Evolutionary conservation across 2,888 invertebrate genomes (phyloP).

Genomic region (Holacanthella duospinosa): DNA sequence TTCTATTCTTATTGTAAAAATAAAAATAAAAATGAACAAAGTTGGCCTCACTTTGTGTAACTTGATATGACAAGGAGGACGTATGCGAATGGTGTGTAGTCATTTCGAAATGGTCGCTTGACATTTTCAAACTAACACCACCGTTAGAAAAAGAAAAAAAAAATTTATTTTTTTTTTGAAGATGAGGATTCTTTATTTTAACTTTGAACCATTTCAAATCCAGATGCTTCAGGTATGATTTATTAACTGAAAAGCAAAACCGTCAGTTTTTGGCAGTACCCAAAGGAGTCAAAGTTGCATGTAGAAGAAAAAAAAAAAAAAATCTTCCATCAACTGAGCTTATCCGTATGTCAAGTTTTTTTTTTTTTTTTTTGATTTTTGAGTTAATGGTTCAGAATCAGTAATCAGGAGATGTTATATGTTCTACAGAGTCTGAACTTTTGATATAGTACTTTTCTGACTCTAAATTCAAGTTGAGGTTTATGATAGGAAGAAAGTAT

Average conservation of each 20-base stretch:
- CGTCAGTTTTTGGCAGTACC: neutral
- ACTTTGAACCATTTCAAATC: slow-evolving; percentile 32
- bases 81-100: neutral
- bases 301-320: neutral
- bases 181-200: neutral
- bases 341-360: too few relatives aligned
- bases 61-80: neutral
- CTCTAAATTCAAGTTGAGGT: too few relatives aligned
- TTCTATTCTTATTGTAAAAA: neutral
- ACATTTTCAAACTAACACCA: neutral
- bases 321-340: too few relatives aligned
- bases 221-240: slow-evolving; percentile 36
- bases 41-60: neutral
- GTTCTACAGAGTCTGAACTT: too few relatives aligned
- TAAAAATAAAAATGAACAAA: neutral
- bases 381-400: too few relatives aligned
- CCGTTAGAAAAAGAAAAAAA: neutral
- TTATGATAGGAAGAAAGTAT: too few relatives aligned
- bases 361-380: too few relatives aligned
- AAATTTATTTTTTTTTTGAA: neutral
- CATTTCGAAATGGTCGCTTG: too few relatives aligned
- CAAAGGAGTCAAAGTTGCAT: neutral
- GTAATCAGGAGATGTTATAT: too few relatives aligned
- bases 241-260: slow-evolving; percentile 26
- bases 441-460: too few relatives aligned